phyloP scores from a whole-genome alignment of 1,140 invertebrate genomes.

The Aradophagus sp. region DNA sequence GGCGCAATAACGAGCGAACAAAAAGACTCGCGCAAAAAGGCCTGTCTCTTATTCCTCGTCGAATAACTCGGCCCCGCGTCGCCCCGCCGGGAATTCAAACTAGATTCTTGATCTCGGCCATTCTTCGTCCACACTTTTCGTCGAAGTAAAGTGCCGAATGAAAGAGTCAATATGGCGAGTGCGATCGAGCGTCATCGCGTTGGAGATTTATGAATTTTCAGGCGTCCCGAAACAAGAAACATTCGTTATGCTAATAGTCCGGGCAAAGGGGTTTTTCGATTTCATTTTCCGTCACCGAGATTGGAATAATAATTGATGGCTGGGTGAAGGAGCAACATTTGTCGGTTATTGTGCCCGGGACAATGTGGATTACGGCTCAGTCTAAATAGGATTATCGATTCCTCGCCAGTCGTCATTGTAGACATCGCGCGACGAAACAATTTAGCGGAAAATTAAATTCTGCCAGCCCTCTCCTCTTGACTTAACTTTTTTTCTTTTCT shows the following conservation, averaged over 20 bases:
- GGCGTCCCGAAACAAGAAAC: conserved; percentile 49
- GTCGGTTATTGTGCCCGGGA: conserved; percentile 46
- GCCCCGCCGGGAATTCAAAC: conserved; percentile 43
- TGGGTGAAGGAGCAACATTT: conserved; percentile 47
- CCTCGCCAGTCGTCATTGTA: conserved; percentile 37
- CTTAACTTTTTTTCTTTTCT: neutral
- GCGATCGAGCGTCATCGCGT: conserved; percentile 50
- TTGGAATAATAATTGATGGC: conserved; percentile 55
- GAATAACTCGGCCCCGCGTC: conserved; percentile 34
- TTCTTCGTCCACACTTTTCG: conserved; percentile 51
- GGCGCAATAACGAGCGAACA: conserved; percentile 66
- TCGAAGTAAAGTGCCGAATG: conserved; percentile 56
- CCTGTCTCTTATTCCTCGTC: conserved; percentile 55
- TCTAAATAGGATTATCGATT: conserved; percentile 56
- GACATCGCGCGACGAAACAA: conserved; percentile 30
- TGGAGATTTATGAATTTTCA: conserved; percentile 70
- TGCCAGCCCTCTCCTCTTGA: conserved; percentile 1
- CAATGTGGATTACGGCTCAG: conserved; percentile 44
- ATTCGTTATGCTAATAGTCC: conserved; percentile 56
- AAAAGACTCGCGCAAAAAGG: conserved; percentile 62
- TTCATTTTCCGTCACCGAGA: conserved; percentile 43
- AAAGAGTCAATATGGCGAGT: conserved; percentile 64
- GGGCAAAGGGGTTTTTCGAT: conserved; percentile 48
- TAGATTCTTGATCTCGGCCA: conserved; percentile 41
- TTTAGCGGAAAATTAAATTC: conserved; percentile 46